Evolutionary conservation across 1,140 invertebrate species (phyloP).

Genomic region (Papilio polytes): DNA sequence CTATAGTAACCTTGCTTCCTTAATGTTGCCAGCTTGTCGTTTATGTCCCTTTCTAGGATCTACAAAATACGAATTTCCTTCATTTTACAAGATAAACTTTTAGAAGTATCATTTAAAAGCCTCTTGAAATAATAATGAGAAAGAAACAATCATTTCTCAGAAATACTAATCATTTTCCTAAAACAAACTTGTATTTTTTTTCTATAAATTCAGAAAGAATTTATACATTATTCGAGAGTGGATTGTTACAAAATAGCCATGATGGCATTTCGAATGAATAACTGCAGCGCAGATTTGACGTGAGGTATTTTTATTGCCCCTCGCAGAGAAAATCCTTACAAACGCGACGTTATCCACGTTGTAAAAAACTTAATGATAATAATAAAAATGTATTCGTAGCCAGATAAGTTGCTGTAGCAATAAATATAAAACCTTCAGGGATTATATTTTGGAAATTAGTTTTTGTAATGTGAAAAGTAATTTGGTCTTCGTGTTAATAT

Average conservation of each 20-base stretch:
- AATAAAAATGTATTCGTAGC: not conserved
- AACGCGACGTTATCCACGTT: not conserved
- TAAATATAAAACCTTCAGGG: not conserved
- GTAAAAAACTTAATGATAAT: conserved; percentile 5
- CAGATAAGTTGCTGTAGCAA: not conserved
- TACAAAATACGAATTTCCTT: too few species aligned
- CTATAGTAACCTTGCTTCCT: too few species aligned
- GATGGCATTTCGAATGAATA: conserved; percentile 79
- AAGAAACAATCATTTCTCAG: too few species aligned
- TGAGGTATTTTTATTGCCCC: conserved; percentile 77
- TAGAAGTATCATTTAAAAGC: too few species aligned
- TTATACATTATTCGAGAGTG: conserved; percentile 39
- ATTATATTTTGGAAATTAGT: not conserved
- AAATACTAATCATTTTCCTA: too few species aligned
- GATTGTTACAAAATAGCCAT: conserved; percentile 55
- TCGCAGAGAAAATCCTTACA: conserved; percentile 18
- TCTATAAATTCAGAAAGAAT: not conserved
- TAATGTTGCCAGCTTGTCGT: too few species aligned
- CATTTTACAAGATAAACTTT: too few species aligned
- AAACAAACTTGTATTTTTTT: not conserved
- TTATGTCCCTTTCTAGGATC: too few species aligned
- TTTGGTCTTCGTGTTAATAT: too few species aligned
- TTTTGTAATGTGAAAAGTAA: not conserved
- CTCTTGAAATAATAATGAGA: too few species aligned
- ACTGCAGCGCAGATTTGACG: conserved; percentile 75